Conservation (phyloP, 2,797 vertebrate species). For the Carapus acus region DNA sequence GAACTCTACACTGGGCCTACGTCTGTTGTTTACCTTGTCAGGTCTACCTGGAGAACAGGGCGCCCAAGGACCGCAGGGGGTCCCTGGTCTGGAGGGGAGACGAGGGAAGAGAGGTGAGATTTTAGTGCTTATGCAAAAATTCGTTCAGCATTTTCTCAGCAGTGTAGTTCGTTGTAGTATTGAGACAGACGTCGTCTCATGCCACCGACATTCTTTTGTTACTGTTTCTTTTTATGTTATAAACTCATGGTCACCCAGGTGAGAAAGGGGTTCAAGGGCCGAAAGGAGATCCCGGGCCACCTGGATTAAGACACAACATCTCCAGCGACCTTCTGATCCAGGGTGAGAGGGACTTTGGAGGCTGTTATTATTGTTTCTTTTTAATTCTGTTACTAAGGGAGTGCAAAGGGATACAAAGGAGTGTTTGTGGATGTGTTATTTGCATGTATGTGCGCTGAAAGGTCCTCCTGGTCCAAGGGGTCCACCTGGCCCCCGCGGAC, state of each 20-base stretch:
- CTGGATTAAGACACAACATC: constrained; percentile 73
- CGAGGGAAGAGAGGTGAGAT: constrained; percentile 79
- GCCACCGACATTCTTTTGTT: not conserved
- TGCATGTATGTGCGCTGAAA: constrained; percentile 22
- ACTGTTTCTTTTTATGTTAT: not conserved
- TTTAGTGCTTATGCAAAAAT: not conserved
- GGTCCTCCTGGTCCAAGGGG: constrained; percentile 65
- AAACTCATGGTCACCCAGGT: constrained; percentile 35
- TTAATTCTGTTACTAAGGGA: too few species aligned
- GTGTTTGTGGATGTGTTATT: not conserved
- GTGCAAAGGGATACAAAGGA: too few species aligned
- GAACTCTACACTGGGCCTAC: not conserved
- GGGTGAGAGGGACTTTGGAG: constrained; percentile 58
- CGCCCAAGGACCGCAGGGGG: constrained; percentile 73
- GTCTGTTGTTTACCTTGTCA: constrained; percentile 23
- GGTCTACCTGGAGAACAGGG: constrained; percentile 66
- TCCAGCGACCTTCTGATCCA: constrained; percentile 68
- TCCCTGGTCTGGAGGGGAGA: constrained; percentile 73
- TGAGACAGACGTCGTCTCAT: too few species aligned
- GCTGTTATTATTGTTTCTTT: too few species aligned
- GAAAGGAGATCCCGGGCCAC: constrained; percentile 71
- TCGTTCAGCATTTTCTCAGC: too few species aligned
- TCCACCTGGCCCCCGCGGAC: constrained; percentile 60
- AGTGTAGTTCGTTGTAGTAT: too few species aligned
- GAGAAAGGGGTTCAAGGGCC: constrained; percentile 54